A percentile compares a stretch with the other conserved stretches of the same genome.
These are phyloP conservation scores for Lepidochitona cinerea DNA, from an alignment of 2,888 invertebrate genomes.

Conservation along the genomic window DNA sequence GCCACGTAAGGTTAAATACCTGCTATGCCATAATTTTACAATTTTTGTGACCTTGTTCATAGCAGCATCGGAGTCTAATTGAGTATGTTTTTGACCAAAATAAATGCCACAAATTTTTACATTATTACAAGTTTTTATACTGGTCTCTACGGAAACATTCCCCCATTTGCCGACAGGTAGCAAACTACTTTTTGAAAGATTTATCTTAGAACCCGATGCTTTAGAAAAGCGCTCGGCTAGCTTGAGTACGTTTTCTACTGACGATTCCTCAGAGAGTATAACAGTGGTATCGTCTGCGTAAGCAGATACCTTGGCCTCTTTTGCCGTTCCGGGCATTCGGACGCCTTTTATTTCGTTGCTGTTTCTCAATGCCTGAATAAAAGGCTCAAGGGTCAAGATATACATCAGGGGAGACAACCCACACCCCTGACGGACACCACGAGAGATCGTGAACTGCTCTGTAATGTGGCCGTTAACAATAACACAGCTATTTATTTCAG, in stretches of 20 bases:
- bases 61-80: neutral
- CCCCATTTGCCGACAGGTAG: neutral
- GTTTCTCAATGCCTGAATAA: neutral
- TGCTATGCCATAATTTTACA: neutral
- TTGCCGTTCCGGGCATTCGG: constrained; percentile 15
- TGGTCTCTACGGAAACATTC: neutral
- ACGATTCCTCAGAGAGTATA: constrained; percentile 8
- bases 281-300: constrained; percentile 18
- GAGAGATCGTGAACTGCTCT: neutral
- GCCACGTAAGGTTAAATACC: neutral
- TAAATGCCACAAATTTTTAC: neutral
- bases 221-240: constrained; percentile 4
- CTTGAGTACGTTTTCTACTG: neutral
- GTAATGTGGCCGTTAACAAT: constrained; percentile 1
- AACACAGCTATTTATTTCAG: neutral
- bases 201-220: constrained; percentile 27
- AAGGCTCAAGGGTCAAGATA: neutral
- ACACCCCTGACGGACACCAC: constrained; percentile 10
- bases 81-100: neutral
- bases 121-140: neutral
- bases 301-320: constrained; percentile 5
- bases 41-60: neutral
- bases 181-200: constrained; percentile 28
- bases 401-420: neutral
- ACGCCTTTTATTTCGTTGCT: constrained; percentile 14